Conservation (phyloP, 2,797 vertebrate species). For the Antrozous pallidus region DNA sequence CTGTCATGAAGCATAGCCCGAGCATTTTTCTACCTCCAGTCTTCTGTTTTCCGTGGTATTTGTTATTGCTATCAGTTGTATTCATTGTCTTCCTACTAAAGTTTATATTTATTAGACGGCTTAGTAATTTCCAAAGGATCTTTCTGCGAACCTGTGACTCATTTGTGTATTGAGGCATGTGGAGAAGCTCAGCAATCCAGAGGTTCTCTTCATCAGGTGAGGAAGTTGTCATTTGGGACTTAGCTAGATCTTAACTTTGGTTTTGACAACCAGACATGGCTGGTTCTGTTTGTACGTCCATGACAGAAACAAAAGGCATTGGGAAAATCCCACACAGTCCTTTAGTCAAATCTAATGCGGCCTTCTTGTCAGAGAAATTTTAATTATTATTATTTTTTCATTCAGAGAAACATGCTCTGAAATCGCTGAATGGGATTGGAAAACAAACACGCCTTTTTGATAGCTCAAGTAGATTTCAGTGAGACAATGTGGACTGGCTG, state of each 20-base stretch:
- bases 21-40: neutral
- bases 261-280: conserved; percentile 60
- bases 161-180: neutral
- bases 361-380: conserved; percentile 38
- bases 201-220: conserved; percentile 54
- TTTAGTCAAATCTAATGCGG: conserved; percentile 48
- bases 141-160: neutral
- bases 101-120: neutral
- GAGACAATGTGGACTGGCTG: neutral
- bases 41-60: neutral
- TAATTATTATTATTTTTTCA: neutral
- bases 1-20: neutral
- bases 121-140: neutral
- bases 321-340: conserved; percentile 41
- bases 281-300: conserved; percentile 66
- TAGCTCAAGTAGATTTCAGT: neutral
- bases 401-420: neutral
- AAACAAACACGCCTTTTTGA: neutral
- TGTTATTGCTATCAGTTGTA: neutral
- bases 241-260: conserved; percentile 43
- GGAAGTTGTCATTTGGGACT: conserved; percentile 51
- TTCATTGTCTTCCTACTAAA: neutral
- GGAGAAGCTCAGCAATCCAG: conserved; percentile 41
- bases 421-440: conserved; percentile 12
- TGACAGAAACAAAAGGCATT: conserved; percentile 43